A percentile compares a stretch with the other conserved stretches of the same genome.
Conservation (phyloP, 2,888 invertebrate species). For the Ectemnius continuus region DNA sequence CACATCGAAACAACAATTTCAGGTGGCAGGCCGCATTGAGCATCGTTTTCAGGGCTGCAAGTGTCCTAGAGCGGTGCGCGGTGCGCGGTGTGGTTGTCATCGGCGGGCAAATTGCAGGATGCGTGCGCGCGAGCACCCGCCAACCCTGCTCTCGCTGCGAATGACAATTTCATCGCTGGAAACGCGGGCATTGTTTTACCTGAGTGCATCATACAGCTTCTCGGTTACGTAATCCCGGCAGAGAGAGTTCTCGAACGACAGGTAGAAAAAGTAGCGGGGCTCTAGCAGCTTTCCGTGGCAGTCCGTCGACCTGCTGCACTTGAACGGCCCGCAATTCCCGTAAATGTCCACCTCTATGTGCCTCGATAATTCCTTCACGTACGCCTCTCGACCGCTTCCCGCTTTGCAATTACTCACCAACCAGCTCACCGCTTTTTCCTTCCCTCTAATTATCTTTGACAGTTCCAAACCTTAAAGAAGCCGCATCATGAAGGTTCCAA, state of each 20-base stretch:
- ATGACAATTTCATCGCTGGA: slow-evolving; percentile 42
- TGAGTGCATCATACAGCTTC: slow-evolving; percentile 80
- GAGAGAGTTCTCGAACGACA: slow-evolving; percentile 86
- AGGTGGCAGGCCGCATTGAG: background rate
- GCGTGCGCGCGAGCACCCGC: background rate
- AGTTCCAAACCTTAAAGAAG: background rate
- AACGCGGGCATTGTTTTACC: slow-evolving; percentile 79
- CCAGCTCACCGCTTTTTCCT: slow-evolving; percentile 80
- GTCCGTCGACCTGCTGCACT: slow-evolving; percentile 73
- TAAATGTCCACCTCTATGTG: slow-evolving; percentile 82
- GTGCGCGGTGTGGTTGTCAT: slow-evolving; percentile 24
- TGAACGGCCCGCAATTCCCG: slow-evolving; percentile 81
- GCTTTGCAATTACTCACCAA: slow-evolving; percentile 80
- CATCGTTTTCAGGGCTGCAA: slow-evolving; percentile 30
- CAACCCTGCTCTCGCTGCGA: slow-evolving; percentile 9
- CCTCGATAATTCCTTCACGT: slow-evolving; percentile 79
- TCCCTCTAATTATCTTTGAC: slow-evolving; percentile 54
- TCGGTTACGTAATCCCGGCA: slow-evolving; percentile 86
- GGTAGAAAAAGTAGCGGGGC: slow-evolving; percentile 84
- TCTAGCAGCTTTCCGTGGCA: slow-evolving; percentile 77
- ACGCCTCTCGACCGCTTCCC: slow-evolving; percentile 76
- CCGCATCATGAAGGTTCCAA: background rate
- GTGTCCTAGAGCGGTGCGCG: background rate
- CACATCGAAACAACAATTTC: slow-evolving; percentile 48
- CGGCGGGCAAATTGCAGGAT: slow-evolving; percentile 10